Percentiles rank a stretch among this genome's conserved stretches.
Conservation (phyloP, 1,140 invertebrate genomes). For the Trissolcus basalis region DNA sequence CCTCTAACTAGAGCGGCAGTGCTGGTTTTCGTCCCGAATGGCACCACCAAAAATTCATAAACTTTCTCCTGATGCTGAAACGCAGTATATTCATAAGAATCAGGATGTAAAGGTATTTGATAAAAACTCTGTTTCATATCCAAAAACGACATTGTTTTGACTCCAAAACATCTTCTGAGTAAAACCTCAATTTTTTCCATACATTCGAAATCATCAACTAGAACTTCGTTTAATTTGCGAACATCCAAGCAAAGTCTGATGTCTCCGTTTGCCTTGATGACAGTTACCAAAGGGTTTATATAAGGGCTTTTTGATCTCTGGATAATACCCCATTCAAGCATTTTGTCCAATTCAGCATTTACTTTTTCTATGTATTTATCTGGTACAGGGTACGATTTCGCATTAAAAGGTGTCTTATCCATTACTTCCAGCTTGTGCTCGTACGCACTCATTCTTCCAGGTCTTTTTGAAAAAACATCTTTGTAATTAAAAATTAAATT, state of each 20-base stretch:
- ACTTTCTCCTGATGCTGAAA: constrained; percentile 61
- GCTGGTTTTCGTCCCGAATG: background rate
- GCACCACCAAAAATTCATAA: background rate
- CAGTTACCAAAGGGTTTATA: constrained; percentile 6
- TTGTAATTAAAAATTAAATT: background rate
- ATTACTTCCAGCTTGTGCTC: background rate
- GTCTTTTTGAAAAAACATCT: background rate
- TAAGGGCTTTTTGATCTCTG: constrained; percentile 1
- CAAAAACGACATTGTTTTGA: constrained; percentile 10
- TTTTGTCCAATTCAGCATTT: background rate
- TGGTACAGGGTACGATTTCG: background rate
- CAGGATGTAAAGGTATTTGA: constrained; percentile 7
- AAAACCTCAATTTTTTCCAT: constrained; percentile 10
- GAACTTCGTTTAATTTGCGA: background rate
- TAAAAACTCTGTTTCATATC: constrained; percentile 17
- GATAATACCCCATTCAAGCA: background rate
- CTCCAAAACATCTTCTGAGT: constrained; percentile 3
- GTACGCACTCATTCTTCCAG: background rate
- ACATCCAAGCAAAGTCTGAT: background rate
- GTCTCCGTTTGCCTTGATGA: constrained; percentile 2
- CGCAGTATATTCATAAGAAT: constrained; percentile 8
- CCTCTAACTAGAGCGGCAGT: background rate
- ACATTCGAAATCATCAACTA: constrained; percentile 12
- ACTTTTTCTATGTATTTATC: constrained; percentile 1
- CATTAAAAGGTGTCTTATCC: background rate